Conservation (phyloP, 2,888 invertebrate genomes). For the Dicranocentrus wangi region DNA sequence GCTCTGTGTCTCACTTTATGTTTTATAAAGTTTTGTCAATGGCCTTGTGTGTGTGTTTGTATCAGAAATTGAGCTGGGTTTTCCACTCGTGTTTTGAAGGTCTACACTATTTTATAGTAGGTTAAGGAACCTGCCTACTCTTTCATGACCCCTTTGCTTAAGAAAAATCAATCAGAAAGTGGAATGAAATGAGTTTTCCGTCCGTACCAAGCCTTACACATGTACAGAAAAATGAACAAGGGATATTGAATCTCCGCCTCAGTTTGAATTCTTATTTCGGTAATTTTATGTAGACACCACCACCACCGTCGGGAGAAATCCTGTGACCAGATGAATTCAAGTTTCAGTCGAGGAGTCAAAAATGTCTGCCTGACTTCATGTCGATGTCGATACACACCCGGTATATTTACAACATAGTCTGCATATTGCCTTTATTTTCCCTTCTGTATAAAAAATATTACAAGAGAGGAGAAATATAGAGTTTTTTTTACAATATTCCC, state of each 20-base stretch:
- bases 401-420: too few species aligned
- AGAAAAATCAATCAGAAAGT: slow-evolving; percentile 21
- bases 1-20: not conserved
- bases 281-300: slow-evolving; percentile 14
- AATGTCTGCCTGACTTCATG: too few species aligned
- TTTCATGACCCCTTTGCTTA: not conserved
- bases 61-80: not conserved
- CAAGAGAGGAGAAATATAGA: too few species aligned
- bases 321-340: too few species aligned
- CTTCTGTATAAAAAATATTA: too few species aligned
- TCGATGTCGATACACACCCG: too few species aligned
- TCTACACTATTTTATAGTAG: not conserved
- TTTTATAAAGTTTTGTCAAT: not conserved
- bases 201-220: not conserved
- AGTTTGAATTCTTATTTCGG: slow-evolving; percentile 1
- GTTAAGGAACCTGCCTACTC: not conserved
- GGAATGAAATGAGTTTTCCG: slow-evolving; percentile 13
- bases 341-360: too few species aligned
- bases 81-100: not conserved
- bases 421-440: too few species aligned
- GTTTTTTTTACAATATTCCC: too few species aligned
- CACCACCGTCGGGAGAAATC: not conserved
- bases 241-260: slow-evolving; percentile 29
- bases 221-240: slow-evolving; percentile 23
- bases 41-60: too few species aligned